A percentile compares a stretch with the other conserved stretches of the same genome.
These are phyloP conservation scores for Zosterops lateralis DNA, from an alignment of 2,113 vertebrate genomes.

Conservation along the genomic window DNA sequence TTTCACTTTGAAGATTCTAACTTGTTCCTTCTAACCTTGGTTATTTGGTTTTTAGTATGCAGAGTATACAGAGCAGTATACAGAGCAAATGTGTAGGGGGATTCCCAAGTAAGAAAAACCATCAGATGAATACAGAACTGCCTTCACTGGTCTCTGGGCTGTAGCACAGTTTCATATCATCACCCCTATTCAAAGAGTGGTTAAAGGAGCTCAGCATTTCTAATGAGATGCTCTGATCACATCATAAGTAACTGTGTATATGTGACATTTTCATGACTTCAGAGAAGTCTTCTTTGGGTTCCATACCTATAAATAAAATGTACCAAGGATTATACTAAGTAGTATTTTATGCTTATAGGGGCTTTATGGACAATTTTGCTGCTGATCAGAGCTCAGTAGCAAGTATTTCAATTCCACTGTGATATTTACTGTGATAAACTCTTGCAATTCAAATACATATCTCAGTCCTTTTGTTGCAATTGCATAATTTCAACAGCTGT, in stretches of 20 bases:
- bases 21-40: neutral
- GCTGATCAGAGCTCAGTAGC: neutral
- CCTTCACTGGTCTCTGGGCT: neutral
- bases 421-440: slow-evolving; percentile 4
- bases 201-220: neutral
- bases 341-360: neutral
- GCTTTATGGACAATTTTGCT: neutral
- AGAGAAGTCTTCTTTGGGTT: neutral
- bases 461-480: neutral
- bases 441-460: neutral
- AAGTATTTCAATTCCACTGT: neutral
- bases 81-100: neutral
- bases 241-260: neutral
- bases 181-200: neutral
- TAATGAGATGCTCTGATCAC: neutral
- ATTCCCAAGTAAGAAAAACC: neutral
- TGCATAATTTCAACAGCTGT: neutral
- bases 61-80: neutral
- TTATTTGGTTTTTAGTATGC: neutral
- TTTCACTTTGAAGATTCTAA: neutral
- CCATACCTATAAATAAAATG: neutral
- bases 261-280: neutral
- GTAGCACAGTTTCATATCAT: neutral
- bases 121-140: neutral
- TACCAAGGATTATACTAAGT: neutral